phyloP scores from a whole-genome alignment of 2,113 vertebrate genomes.

The Platycercus adscitus region DNA sequence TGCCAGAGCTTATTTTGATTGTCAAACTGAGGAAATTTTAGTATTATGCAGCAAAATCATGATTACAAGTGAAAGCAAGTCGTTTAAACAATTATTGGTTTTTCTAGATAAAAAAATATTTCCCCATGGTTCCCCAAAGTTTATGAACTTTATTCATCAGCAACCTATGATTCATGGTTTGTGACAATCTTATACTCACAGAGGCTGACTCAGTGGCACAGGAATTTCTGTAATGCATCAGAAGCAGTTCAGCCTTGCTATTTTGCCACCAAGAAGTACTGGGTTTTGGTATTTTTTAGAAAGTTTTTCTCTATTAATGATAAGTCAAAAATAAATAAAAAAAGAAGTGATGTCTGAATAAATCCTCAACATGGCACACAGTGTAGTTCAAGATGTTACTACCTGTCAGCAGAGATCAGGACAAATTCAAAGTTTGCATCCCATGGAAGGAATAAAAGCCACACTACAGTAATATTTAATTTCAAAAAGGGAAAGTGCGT shows the following conservation, averaged over 20 bases:
- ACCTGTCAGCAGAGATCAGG: neutral
- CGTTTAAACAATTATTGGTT: neutral
- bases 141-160: neutral
- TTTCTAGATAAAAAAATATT: neutral
- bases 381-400: neutral
- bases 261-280: neutral
- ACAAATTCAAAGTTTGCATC: neutral
- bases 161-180: neutral
- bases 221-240: neutral
- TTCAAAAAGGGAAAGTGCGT: neutral
- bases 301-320: neutral
- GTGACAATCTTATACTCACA: neutral
- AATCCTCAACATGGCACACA: neutral
- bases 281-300: neutral
- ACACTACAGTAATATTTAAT: neutral
- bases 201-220: neutral
- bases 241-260: neutral
- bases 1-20: neutral
- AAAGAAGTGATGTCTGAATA: neutral
- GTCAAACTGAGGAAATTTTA: neutral
- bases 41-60: neutral
- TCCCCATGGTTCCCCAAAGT: neutral
- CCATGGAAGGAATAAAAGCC: rapidly evolving
- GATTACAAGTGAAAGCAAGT: neutral
- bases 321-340: neutral